A percentile compares a stretch with the other conserved stretches of the same genome.
Evolutionary conservation across 2,797 vertebrate genomes (phyloP).

Genomic region (Hoplostethus atlanticus): DNA sequence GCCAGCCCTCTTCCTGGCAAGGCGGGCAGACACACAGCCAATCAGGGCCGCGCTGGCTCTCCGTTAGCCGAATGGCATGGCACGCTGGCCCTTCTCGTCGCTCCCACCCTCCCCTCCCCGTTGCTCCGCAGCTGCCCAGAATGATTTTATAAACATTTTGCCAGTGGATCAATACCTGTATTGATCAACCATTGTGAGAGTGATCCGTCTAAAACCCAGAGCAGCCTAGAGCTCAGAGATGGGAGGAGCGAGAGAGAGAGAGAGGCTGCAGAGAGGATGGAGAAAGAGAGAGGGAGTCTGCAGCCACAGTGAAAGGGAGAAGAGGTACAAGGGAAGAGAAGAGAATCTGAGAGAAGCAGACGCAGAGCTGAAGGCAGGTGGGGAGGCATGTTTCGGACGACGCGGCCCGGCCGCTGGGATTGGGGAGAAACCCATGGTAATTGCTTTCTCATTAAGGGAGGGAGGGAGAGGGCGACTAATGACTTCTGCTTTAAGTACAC

Average conservation of each 20-base stretch:
- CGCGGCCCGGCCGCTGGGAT: slow-evolving; percentile 74
- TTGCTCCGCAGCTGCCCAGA: slow-evolving; percentile 84
- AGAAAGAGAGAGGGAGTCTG: slow-evolving; percentile 85
- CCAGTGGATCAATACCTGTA: slow-evolving; percentile 99
- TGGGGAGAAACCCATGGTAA: slow-evolving; percentile 79
- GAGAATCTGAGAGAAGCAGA: slow-evolving; percentile 79
- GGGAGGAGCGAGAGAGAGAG: slow-evolving; percentile 87
- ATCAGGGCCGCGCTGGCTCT: slow-evolving; percentile 78
- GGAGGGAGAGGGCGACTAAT: slow-evolving; percentile 80
- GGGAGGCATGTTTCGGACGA: slow-evolving; percentile 81
- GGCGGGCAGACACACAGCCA: slow-evolving; percentile 81
- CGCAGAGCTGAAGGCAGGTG: slow-evolving; percentile 82
- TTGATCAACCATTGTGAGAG: slow-evolving; percentile 99
- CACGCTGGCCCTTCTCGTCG: slow-evolving; percentile 76
- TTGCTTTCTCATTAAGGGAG: slow-evolving; percentile 85
- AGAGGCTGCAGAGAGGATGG: slow-evolving; percentile 84
- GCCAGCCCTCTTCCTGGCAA: slow-evolving; percentile 80
- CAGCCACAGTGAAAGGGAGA: slow-evolving; percentile 85
- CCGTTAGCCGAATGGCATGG: slow-evolving; percentile 82
- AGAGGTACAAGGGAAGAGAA: slow-evolving; percentile 83
- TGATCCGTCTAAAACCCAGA: slow-evolving; percentile 93
- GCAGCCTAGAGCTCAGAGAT: slow-evolving; percentile 88
- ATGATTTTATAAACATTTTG: slow-evolving; percentile 99
- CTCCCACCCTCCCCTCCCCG: slow-evolving; percentile 68
- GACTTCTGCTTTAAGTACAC: slow-evolving; percentile 79